phyloP scores from a whole-genome alignment of 2,797 vertebrate species.

The Benthosema pterotum region DNA sequence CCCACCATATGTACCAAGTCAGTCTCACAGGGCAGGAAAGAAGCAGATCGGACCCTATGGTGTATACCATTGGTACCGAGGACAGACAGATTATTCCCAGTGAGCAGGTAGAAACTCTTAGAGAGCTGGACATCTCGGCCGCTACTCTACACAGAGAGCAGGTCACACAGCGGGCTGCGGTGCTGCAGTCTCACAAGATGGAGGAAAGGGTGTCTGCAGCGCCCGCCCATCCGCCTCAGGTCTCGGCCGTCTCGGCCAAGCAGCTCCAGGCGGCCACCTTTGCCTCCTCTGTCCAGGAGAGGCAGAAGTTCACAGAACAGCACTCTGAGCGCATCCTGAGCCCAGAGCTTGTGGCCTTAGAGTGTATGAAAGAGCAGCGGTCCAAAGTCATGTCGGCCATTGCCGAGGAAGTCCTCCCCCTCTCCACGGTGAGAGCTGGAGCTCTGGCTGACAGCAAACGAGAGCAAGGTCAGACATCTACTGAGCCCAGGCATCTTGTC shows the following conservation, averaged over 20 bases:
- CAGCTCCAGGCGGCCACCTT: slow-evolving; percentile 79
- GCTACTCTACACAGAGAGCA: slow-evolving; percentile 78
- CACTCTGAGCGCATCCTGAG: slow-evolving; percentile 75
- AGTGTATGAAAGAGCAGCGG: slow-evolving; percentile 59
- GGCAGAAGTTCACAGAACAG: slow-evolving; percentile 76
- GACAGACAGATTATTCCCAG: slow-evolving; percentile 78
- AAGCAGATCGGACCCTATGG: slow-evolving; percentile 70
- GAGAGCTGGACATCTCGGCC: slow-evolving; percentile 74
- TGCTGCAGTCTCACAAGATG: slow-evolving; percentile 76
- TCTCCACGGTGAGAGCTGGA: slow-evolving; percentile 61
- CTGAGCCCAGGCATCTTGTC: slow-evolving; percentile 65
- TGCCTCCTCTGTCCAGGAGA: slow-evolving; percentile 79
- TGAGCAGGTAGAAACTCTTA: slow-evolving; percentile 77
- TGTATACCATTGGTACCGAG: slow-evolving; percentile 86
- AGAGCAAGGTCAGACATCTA: slow-evolving; percentile 38
- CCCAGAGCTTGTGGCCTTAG: slow-evolving; percentile 67
- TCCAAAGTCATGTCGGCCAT: slow-evolving; percentile 68
- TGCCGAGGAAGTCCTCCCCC: slow-evolving; percentile 68
- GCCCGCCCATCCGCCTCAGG: slow-evolving; percentile 59
- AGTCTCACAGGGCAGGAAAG: slow-evolving; percentile 80
- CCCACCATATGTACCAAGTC: slow-evolving; percentile 81
- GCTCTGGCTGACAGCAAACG: slow-evolving; percentile 36
- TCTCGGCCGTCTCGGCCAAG: slow-evolving; percentile 68
- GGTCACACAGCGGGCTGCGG: slow-evolving; percentile 80
- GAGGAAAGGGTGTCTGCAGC: slow-evolving; percentile 76